These are phyloP conservation scores for Lateolabrax maculatus DNA, from an alignment of 2,797 vertebrate species.

Conservation along the genomic window DNA sequence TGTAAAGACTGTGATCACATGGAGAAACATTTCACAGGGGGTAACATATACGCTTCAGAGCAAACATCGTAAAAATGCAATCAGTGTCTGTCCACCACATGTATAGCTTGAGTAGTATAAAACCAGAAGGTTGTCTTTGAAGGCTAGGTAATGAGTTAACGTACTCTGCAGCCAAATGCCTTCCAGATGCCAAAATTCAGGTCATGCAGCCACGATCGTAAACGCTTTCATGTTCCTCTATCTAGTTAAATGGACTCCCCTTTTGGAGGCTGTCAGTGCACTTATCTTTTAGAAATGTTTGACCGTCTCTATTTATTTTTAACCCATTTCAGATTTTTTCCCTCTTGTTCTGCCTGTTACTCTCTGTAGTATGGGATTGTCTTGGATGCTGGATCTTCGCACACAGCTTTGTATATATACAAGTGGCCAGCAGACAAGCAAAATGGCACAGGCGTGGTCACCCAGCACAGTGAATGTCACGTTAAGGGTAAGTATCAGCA, in stretches of 20 bases:
- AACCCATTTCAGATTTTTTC: not conserved
- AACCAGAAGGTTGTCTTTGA: not conserved
- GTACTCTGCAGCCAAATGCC: not conserved
- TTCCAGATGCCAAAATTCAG: slow-evolving; percentile 1
- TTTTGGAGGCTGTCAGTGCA: not conserved
- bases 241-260: not conserved
- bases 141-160: not conserved
- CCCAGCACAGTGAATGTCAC: slow-evolving; percentile 88
- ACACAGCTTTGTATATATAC: slow-evolving; percentile 91
- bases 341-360: not conserved
- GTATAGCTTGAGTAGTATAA: not conserved
- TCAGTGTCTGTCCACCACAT: not conserved
- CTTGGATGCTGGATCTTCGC: slow-evolving; percentile 92
- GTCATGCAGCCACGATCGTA: not conserved
- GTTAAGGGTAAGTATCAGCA: slow-evolving; percentile 82
- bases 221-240: not conserved
- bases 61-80: not conserved
- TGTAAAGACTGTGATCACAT: not conserved
- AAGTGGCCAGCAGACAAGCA: slow-evolving; percentile 92
- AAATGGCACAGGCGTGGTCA: slow-evolving; percentile 91
- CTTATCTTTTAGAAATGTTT: not conserved
- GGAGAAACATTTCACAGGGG: not conserved
- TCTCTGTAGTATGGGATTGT: slow-evolving; percentile 91
- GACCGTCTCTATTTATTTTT: not conserved
- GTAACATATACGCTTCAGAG: not conserved